Conservation (phyloP, 2,797 vertebrate genomes). For the Enteromius trimaculatus region DNA sequence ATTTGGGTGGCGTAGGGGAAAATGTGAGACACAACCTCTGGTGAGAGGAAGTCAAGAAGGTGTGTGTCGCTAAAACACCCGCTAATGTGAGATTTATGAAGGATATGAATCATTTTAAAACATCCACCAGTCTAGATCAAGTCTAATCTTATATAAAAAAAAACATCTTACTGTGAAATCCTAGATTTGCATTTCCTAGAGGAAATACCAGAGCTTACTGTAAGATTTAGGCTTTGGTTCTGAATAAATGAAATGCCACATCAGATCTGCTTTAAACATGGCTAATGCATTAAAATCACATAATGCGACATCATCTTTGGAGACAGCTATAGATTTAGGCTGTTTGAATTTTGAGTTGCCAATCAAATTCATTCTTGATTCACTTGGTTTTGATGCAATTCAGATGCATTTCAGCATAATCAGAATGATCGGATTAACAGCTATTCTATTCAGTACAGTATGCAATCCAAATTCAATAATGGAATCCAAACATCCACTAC, state of each 20-base stretch:
- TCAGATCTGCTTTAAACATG: conserved; percentile 20
- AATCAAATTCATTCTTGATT: background rate
- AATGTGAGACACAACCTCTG: conserved; percentile 36
- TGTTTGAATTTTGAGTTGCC: background rate
- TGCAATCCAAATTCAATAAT: background rate
- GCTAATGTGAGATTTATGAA: conserved; percentile 30
- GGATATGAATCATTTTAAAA: conserved; percentile 27
- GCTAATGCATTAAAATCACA: background rate
- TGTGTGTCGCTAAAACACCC: background rate
- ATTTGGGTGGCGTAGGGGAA: conserved; percentile 14
- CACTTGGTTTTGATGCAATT: background rate
- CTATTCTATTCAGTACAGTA: background rate
- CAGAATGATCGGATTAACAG: background rate
- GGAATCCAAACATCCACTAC: background rate
- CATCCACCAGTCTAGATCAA: conserved; percentile 15
- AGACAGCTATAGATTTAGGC: background rate
- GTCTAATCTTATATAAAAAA: conserved; percentile 26
- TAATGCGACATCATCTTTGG: background rate
- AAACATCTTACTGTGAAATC: background rate
- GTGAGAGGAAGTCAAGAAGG: conserved; percentile 28
- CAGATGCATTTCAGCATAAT: background rate
- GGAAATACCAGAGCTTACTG: background rate
- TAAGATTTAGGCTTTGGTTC: conserved; percentile 7
- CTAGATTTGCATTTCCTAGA: conserved; percentile 24
- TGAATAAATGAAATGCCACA: conserved; percentile 20